Conservation (phyloP, 2,113 vertebrate genomes). For the Heptranchias perlo region DNA sequence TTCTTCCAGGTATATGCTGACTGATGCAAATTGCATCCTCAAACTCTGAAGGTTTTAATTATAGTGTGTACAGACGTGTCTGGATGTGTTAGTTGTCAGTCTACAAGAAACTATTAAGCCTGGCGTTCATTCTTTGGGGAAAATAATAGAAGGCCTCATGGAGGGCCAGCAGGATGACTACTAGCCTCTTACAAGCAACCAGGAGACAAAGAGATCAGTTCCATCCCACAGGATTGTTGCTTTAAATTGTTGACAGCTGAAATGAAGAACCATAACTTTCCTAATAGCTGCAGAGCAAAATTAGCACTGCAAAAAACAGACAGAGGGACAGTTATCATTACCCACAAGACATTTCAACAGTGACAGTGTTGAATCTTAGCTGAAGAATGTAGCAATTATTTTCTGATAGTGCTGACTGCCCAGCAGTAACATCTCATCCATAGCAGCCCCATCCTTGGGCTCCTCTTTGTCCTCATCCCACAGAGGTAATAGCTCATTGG, state of each 20-base stretch:
- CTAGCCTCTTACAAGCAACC: neutral
- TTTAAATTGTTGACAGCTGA: neutral
- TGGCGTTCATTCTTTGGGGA: neutral
- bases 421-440: no score
- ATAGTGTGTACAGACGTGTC: neutral
- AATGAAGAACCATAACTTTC: neutral
- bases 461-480: no score
- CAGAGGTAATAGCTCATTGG: no score
- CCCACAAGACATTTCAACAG: neutral
- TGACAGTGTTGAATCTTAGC: no score
- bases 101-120: neutral
- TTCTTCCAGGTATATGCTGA: neutral
- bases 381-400: no score
- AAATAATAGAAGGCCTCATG: neutral
- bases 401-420: no score
- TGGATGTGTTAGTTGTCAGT: neutral
- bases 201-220: neutral
- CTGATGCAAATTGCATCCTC: neutral
- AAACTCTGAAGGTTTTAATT: neutral
- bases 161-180: neutral
- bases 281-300: neutral
- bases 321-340: neutral
- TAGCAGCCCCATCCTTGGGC: no score
- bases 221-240: neutral
- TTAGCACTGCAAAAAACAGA: neutral